phyloP scores from a whole-genome alignment of 2,113 vertebrate species.

The Erythrocebus patas region DNA sequence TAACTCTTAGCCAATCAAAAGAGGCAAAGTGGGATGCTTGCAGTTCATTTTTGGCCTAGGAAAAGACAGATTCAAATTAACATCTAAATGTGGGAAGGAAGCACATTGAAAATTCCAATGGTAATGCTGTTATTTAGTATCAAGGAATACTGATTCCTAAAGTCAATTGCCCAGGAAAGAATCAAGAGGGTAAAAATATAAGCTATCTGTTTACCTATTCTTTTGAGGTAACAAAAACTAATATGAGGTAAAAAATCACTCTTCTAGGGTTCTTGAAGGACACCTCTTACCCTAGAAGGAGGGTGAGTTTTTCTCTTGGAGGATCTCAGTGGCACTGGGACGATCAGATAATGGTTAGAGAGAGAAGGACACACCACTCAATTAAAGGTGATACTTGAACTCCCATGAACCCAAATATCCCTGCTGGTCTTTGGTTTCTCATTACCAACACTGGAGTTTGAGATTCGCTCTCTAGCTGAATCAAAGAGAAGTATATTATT shows the following conservation, averaged over 20 bases:
- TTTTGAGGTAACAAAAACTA: not conserved
- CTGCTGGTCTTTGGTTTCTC: not conserved
- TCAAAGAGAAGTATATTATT: not conserved
- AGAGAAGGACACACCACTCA: not conserved
- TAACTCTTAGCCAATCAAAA: not conserved
- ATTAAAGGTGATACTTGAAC: not conserved
- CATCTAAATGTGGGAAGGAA: not conserved
- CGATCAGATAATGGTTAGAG: not conserved
- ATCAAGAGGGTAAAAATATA: not conserved
- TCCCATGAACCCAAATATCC: not conserved
- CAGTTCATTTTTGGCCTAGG: not conserved
- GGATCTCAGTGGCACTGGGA: not conserved
- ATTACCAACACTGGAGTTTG: not conserved
- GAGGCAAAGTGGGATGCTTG: not conserved
- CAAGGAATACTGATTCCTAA: not conserved
- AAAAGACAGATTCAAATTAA: constrained; percentile 13
- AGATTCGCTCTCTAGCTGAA: not conserved
- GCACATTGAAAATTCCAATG: not conserved
- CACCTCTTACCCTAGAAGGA: not conserved
- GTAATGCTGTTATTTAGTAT: not conserved
- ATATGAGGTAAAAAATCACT: not conserved
- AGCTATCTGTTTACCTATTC: not conserved
- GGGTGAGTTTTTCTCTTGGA: not conserved
- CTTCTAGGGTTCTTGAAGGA: not conserved
- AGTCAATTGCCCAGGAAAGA: not conserved